Base-by-base conservation (phyloP, 37 sponge, comb jelly and placozoan species). In the Amphimedon queenslandica region DNA sequence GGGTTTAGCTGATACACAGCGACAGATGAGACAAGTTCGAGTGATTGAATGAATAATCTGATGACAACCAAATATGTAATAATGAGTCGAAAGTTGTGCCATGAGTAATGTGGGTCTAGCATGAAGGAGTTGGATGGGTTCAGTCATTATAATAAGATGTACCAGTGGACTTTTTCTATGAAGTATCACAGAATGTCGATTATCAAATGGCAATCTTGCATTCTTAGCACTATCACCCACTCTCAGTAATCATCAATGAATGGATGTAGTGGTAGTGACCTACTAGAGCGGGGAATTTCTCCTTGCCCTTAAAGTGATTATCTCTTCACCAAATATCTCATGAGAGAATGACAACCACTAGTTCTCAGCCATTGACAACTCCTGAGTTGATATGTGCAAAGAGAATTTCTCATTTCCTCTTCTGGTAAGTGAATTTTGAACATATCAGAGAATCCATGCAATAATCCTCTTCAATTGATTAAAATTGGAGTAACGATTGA, bases 161-260 rank as follows among this genome's bases (percentile, higher is more conserved):
- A 38, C 35, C 27, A 86, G 42, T 18, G 40, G 71, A 61, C 79
- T 80, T 21, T 67, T 73, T 21, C 42, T 30, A 55, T 36, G 80
- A 31, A 85, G 51, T 4, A 85, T 78, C 18, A 57, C 21, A 20
- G 80, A 75, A 58, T 74, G 76, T 18, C 37, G 42, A 28, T 27
- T 64, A 42, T 77, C 42, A 67, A 41, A 73, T 1, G 58, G 30
- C 27, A 64, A 29, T 16, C 57, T 20, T 6, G 85, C 40, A 76
- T 71, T 69, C 5, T 76, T 33, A 27, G 40, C 24, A 24, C 79
- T 34, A 8, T 78, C 85, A 41, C 74, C 74, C n/a, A 77, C 73
- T 8, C 78, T 58, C 2, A 77, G 74, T 31, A 85, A 8, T 13
- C 55, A 67, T 85, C 85, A 18, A 85, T 1, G 31, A 85, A 78